Conservation (phyloP, 2,888 invertebrate species). For the Caenorhabditis sulstoni region DNA sequence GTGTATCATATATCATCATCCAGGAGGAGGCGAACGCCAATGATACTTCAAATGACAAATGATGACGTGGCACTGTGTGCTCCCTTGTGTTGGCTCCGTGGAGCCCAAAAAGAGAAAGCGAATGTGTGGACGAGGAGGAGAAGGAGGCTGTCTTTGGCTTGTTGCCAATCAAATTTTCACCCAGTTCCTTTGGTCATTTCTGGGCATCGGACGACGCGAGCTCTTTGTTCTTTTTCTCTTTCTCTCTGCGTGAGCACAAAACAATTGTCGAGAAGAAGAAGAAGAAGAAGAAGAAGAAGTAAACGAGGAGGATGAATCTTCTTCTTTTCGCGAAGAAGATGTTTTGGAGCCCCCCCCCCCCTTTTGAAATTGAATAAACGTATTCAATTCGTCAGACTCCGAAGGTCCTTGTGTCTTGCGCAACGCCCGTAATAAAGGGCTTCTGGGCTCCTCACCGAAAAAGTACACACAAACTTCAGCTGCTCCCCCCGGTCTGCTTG, state of each 20-base stretch:
- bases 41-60: constrained; percentile 34
- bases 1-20: constrained; percentile 60
- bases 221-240: constrained; percentile 37
- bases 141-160: not conserved
- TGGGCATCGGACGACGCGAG: constrained; percentile 4
- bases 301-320: constrained; percentile 25
- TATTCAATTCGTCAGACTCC: constrained; percentile 27
- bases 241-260: constrained; percentile 7
- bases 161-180: constrained; percentile 53
- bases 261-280: constrained; percentile 33
- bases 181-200: constrained; percentile 46
- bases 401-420: constrained; percentile 21
- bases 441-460: constrained; percentile 23
- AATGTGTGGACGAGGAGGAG: not conserved
- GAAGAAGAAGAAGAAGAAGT: constrained; percentile 29
- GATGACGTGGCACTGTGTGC: constrained; percentile 8
- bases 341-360: constrained; percentile 16
- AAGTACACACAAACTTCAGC: constrained; percentile 45
- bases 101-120: not conserved
- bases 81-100: too few species aligned
- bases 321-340: constrained; percentile 19
- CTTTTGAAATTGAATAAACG: constrained; percentile 47
- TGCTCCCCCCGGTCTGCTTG: constrained; percentile 16
- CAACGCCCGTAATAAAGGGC: constrained; percentile 54
- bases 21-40: not conserved